These are phyloP conservation scores for Scalopus aquaticus DNA, from an alignment of 2,113 vertebrate genomes.

Conservation along the genomic window DNA sequence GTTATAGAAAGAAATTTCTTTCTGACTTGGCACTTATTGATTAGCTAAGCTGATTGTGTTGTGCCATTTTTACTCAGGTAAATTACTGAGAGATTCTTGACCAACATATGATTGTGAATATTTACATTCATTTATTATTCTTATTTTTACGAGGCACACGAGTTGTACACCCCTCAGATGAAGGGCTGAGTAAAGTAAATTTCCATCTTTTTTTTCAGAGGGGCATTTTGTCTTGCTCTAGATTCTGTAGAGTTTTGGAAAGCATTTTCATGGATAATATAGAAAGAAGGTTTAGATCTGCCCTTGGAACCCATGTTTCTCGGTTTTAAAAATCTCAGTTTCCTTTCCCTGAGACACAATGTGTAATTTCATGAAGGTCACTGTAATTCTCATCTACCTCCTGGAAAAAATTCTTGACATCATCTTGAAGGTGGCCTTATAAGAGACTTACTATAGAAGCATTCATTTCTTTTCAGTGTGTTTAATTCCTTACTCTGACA, in stretches of 20 bases:
- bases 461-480: conserved; percentile 67
- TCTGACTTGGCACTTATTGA: background rate
- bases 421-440: conserved; percentile 53
- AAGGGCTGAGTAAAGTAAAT: background rate
- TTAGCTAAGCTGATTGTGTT: background rate
- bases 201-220: background rate
- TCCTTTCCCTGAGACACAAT: conserved; percentile 60
- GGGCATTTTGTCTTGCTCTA: background rate
- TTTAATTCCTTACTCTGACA: conserved; percentile 70
- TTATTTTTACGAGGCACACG: conserved; percentile 41
- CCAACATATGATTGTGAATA: background rate
- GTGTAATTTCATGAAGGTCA: conserved; percentile 68
- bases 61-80: background rate
- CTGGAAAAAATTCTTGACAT: conserved; percentile 67
- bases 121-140: conserved; percentile 38
- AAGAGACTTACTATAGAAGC: conserved; percentile 60
- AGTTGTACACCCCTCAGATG: background rate
- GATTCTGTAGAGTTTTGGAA: background rate
- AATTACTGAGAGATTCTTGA: conserved; percentile 7
- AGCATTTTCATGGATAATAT: conserved; percentile 39
- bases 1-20: background rate
- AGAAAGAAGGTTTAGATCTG: conserved; percentile 3
- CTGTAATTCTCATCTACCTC: conserved; percentile 58
- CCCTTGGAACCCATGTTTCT: background rate
- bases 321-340: background rate